Conservation (phyloP, 2,113 vertebrate genomes). For the Erythrolamprus reginae region DNA sequence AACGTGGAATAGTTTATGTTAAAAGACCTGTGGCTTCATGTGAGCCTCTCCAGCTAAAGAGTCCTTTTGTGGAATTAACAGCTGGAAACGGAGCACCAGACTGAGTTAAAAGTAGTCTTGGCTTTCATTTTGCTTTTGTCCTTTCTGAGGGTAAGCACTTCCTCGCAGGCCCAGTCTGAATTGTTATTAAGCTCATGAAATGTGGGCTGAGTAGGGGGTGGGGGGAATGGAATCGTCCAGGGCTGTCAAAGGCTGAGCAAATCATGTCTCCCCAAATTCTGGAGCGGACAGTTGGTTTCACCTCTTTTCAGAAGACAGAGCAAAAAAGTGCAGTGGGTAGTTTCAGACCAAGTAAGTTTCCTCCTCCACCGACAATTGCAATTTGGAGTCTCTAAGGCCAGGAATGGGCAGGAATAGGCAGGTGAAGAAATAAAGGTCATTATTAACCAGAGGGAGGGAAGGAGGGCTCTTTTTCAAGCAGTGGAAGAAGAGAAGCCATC, state of each 20-base stretch:
- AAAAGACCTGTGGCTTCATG: neutral
- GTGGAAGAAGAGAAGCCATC: too few relatives aligned
- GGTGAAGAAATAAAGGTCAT: too few relatives aligned
- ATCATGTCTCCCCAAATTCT: neutral
- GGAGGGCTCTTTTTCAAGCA: too few relatives aligned
- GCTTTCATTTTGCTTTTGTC: slow-evolving; percentile 12
- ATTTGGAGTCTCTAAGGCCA: neutral
- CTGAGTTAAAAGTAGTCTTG: slow-evolving; percentile 5
- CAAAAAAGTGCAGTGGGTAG: too few relatives aligned
- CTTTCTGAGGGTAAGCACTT: neutral
- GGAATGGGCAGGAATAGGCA: neutral
- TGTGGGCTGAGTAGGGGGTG: neutral
- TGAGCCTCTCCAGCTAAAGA: neutral
- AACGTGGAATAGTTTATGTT: slow-evolving; percentile 3
- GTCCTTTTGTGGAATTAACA: neutral
- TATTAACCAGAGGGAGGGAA: too few relatives aligned
- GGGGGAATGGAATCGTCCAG: neutral
- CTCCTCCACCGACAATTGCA: neutral
- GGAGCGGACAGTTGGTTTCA: neutral
- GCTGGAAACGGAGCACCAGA: slow-evolving; percentile 5
- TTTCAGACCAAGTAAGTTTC: neutral
- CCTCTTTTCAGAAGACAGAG: neutral
- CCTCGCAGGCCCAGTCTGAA: neutral
- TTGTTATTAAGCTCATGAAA: slow-evolving; percentile 11
- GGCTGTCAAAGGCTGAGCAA: neutral